These are phyloP conservation scores for Xenops minutus DNA, from an alignment of 2,797 vertebrate genomes.

Conservation along the genomic window DNA sequence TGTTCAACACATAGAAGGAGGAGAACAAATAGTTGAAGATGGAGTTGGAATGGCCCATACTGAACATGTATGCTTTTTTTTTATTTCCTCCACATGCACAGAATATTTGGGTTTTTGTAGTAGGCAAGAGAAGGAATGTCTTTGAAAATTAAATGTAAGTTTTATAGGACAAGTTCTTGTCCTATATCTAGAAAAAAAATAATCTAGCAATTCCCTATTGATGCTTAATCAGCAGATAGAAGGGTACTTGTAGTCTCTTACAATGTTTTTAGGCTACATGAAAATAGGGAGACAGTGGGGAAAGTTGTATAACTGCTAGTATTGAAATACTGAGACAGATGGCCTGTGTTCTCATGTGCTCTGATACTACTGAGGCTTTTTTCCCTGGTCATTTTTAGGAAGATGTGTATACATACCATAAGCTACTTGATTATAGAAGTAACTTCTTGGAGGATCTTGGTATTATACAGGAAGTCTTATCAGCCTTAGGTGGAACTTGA, in stretches of 20 bases:
- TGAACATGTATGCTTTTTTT: conserved; percentile 85
- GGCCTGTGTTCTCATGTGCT: neutral
- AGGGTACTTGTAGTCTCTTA: neutral
- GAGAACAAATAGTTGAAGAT: conserved; percentile 96
- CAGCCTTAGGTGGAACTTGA: neutral
- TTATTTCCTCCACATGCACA: neutral
- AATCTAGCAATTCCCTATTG: neutral
- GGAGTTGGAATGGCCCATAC: conserved; percentile 94
- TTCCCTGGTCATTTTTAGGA: neutral
- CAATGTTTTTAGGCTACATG: neutral
- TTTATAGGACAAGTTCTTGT: neutral
- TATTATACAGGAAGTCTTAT: neutral
- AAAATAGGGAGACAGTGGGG: neutral
- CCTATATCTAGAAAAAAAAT: too few species aligned
- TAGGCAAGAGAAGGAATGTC: neutral
- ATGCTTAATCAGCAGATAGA: neutral
- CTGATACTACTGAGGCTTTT: neutral
- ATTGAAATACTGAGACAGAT: neutral
- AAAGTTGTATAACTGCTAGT: neutral
- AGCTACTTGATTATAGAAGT: neutral
- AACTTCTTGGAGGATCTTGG: neutral
- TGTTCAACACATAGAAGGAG: conserved; percentile 96
- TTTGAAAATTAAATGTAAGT: neutral
- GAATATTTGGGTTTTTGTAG: neutral
- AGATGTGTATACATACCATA: neutral